Conservation (phyloP, 2,797 vertebrate species). For the Sebastes steindachneri region DNA sequence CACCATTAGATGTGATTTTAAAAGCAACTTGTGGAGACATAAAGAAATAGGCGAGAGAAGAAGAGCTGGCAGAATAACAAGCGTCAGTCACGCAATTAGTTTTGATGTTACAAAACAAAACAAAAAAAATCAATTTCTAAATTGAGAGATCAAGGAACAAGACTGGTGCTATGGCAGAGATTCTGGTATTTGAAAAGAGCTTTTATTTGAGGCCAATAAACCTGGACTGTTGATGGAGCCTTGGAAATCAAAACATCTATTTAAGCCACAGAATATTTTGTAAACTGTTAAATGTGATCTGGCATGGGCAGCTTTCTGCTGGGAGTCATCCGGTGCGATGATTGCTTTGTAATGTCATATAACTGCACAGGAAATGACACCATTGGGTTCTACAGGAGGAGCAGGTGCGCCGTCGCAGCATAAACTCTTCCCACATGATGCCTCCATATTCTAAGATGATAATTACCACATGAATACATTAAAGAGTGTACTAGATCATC, state of each 20-base stretch:
- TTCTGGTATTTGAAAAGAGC: background rate
- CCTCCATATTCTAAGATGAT: background rate
- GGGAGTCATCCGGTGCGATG: constrained; percentile 5
- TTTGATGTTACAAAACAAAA: background rate
- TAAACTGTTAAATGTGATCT: background rate
- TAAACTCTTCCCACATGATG: constrained; percentile 3
- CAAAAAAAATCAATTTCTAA: background rate
- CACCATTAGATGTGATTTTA: constrained; percentile 7
- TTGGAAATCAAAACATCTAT: background rate
- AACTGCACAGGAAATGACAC: constrained; percentile 22
- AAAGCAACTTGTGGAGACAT: background rate
- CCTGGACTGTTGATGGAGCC: background rate
- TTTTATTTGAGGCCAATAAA: background rate
- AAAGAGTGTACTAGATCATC: background rate
- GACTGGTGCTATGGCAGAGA: background rate
- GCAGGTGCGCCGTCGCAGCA: constrained; percentile 25
- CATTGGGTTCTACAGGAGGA: constrained; percentile 18
- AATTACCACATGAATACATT: constrained; percentile 34
- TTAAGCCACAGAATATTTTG: background rate
- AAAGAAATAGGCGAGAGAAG: background rate
- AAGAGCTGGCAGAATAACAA: background rate
- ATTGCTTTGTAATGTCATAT: constrained; percentile 12
- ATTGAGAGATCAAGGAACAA: background rate
- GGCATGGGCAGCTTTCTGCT: background rate
- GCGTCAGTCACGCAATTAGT: background rate